Evolutionary conservation across 2,113 vertebrate genomes (phyloP).

Genomic region (Bos javanicus): DNA sequence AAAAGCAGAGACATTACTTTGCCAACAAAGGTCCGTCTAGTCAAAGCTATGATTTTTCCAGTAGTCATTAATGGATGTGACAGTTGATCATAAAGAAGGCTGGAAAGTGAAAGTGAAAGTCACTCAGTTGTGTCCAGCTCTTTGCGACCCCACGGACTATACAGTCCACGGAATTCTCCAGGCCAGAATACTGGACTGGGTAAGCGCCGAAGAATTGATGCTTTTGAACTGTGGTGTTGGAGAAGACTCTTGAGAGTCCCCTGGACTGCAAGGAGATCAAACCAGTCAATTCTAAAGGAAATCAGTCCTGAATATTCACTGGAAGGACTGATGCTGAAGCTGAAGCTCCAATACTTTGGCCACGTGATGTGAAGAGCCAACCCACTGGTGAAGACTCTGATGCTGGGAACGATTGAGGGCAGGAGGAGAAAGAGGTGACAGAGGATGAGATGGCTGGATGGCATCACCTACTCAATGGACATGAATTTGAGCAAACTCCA

Average conservation of each 20-base stretch:
- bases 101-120: background rate
- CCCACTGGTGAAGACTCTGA: background rate
- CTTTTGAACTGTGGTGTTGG: background rate
- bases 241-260: background rate
- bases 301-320: background rate
- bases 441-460: background rate
- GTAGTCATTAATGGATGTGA: background rate
- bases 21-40: background rate
- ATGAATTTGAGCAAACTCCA: background rate
- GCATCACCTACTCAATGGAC: background rate
- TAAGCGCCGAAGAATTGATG: background rate
- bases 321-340: background rate
- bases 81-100: background rate
- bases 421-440: background rate
- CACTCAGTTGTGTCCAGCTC: background rate
- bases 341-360: background rate
- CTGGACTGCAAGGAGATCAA: background rate
- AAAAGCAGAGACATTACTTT: background rate
- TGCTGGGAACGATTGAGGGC: background rate
- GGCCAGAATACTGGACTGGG: background rate
- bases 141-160: background rate
- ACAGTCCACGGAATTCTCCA: background rate
- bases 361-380: background rate
- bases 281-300: background rate
- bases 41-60: background rate